Percentiles rank a stretch among this genome's conserved stretches.
These are phyloP conservation scores for Coryphaenoides rupestris DNA, from an alignment of 2,113 vertebrate species.

Conservation along the genomic window DNA sequence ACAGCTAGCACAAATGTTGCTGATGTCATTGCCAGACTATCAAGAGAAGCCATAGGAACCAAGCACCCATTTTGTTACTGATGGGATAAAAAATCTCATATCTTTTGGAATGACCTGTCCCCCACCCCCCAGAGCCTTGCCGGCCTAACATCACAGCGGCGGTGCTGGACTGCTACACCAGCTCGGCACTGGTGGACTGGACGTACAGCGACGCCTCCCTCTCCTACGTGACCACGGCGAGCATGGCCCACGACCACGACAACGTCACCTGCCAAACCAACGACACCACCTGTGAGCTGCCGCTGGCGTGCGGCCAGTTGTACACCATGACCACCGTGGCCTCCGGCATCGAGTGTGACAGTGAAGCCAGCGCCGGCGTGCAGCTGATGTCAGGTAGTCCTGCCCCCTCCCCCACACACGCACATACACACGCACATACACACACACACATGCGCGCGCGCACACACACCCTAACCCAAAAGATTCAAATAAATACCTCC, in stretches of 20 bases:
- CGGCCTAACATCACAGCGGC: conserved; percentile 39
- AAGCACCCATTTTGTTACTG: too few species aligned
- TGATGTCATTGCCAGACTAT: too few species aligned
- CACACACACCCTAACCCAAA: too few species aligned
- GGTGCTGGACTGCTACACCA: conserved; percentile 62
- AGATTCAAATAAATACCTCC: too few species aligned
- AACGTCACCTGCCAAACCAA: conserved; percentile 52
- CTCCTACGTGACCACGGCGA: conserved; percentile 54
- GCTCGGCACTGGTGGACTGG: conserved; percentile 60
- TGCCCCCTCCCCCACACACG: too few species aligned
- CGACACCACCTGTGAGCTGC: conserved; percentile 64
- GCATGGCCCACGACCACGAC: conserved; percentile 2
- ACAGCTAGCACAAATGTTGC: too few species aligned
- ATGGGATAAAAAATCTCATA: too few species aligned
- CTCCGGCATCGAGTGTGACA: conserved; percentile 54
- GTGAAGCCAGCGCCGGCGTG: conserved; percentile 38
- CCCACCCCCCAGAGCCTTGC: conserved; percentile 62
- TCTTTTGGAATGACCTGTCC: too few species aligned
- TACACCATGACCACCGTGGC: conserved; percentile 56
- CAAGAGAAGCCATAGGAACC: too few species aligned
- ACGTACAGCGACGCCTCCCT: conserved; percentile 34
- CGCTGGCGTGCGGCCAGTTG: conserved; percentile 59
- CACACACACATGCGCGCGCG: too few species aligned
- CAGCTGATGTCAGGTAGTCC: conserved; percentile 62
- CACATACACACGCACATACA: too few species aligned